Conservation (phyloP, 2,797 vertebrate species). For the Helostoma temminkii region DNA sequence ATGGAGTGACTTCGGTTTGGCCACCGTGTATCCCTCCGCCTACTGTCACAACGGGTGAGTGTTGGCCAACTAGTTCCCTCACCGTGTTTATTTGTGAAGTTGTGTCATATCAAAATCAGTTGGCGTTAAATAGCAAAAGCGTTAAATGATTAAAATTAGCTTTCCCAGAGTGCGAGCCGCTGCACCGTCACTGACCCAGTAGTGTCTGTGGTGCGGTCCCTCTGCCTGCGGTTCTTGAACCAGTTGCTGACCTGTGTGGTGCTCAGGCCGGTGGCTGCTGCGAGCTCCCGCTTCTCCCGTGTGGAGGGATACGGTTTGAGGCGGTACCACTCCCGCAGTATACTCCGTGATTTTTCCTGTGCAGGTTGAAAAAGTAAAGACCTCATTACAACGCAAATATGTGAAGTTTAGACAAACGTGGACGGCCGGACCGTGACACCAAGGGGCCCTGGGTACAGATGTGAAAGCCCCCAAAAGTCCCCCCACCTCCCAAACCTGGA, state of each 20-base stretch:
- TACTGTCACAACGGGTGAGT: not conserved
- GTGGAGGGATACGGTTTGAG: slow-evolving; percentile 81
- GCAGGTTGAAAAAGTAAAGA: not conserved
- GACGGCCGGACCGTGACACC: no score
- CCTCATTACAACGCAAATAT: not conserved
- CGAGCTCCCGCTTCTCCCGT: slow-evolving; percentile 94
- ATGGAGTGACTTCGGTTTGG: no score
- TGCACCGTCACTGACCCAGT: slow-evolving; percentile 32
- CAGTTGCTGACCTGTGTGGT: slow-evolving; percentile 96
- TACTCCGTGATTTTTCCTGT: slow-evolving; percentile 80
- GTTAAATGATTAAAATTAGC: fast-evolving
- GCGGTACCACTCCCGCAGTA: slow-evolving; percentile 77
- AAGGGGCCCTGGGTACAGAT: no score
- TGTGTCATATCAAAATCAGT: no score
- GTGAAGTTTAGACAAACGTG: not conserved
- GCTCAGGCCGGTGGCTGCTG: slow-evolving; percentile 93
- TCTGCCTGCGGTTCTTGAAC: slow-evolving; percentile 96
- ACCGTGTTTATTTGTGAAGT: no score
- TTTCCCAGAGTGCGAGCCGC: not conserved
- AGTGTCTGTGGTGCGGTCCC: slow-evolving; percentile 81
- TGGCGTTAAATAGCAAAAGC: fast-evolving
- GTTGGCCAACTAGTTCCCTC: no score
- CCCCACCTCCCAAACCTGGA: no score
- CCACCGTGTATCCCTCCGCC: slow-evolving; percentile 9
- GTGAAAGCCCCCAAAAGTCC: no score